Base-by-base conservation (phyloP, 2,888 invertebrate genomes). In the Congeria kusceri region DNA sequence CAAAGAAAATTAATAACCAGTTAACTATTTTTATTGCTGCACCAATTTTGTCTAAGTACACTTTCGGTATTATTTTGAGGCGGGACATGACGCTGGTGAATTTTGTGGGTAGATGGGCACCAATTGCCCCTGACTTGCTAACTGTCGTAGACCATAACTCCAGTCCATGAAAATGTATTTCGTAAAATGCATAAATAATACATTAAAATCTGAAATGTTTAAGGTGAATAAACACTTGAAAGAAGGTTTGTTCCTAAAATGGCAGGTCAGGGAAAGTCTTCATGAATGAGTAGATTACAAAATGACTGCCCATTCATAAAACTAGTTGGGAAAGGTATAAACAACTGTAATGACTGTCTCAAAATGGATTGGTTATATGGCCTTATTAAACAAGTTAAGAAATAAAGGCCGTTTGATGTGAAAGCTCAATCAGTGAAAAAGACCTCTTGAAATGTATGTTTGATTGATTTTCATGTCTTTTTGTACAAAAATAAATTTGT, bases 71-170 rank as follows among this genome's bases (percentile, higher is more conserved):
- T 15, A 15, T 53, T 53, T 53, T 53, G n/a, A 39, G 57, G 64
- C 18, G 25, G 20, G 58, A 44, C 64, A 29, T 64, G 64, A 64
- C 57, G 49, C 56, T 25, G 39, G 23, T 15, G 13, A 20, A 47
- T 72, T 39, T 56, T 64, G 58, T 58, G 58, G 58, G 63, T 64
- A 47, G 46, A 46, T 58, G 28, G 44, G 53, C 53, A 23, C 20
- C 9, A 20, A 53, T 53, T 53, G 20, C 25, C 20, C 23, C 20
- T 53, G 20, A 25, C 13, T 23, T 2, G 53, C 53, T 53, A 53
- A 53, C 23, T n/a, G 53, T 53, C 1, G 53, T 53, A 53, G 11
- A 53, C 9, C 25, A 53, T 15, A 25, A 11, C 20, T 2, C 53
- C 7, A 20, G 9, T 53, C 53, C 39, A 39, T 39, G 39, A 39